These are phyloP conservation scores for Allophyes oxyacanthae DNA, from an alignment of 2,888 invertebrate genomes.

Conservation along the genomic window DNA sequence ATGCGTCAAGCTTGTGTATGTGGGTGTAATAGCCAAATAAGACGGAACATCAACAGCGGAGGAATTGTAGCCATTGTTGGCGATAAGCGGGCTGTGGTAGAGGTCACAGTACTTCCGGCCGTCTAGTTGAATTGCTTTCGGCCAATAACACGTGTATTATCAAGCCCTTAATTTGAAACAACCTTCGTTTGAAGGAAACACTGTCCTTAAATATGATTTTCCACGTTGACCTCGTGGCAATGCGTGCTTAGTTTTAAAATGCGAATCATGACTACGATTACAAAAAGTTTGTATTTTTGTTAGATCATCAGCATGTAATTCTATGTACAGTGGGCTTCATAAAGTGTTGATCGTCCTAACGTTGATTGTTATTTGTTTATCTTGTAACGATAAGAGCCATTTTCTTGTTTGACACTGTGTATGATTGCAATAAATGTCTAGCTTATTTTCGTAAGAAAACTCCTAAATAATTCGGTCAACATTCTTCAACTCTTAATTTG, in stretches of 20 bases:
- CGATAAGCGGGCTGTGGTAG: conserved; percentile 65
- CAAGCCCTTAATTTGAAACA: conserved; percentile 50
- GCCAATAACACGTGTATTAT: conserved; percentile 52
- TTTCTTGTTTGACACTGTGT: too few relatives aligned
- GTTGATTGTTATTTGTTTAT: too few relatives aligned
- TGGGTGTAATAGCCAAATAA: conserved; percentile 34
- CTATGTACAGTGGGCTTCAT: too few relatives aligned
- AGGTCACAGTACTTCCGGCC: conserved; percentile 71
- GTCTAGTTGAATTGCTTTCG: conserved; percentile 49
- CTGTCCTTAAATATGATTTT: conserved; percentile 28
- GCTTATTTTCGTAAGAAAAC: too few relatives aligned
- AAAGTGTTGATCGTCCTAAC: too few relatives aligned
- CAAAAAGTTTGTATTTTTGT: too few relatives aligned
- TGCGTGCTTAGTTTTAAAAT: conserved; percentile 17
- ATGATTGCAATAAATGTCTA: too few relatives aligned
- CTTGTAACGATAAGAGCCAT: too few relatives aligned
- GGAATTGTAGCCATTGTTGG: conserved; percentile 53
- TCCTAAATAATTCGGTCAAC: too few relatives aligned
- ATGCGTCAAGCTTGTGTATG: conserved; percentile 4
- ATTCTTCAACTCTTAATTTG: too few relatives aligned
- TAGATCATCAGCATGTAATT: too few relatives aligned
- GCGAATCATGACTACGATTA: neutral
- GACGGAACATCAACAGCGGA: conserved; percentile 43
- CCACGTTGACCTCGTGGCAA: conserved; percentile 14
- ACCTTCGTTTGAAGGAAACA: conserved; percentile 50